These are phyloP conservation scores for Drosophila prostipennis DNA, from an alignment of 2,888 invertebrate genomes.

Conservation along the genomic window DNA sequence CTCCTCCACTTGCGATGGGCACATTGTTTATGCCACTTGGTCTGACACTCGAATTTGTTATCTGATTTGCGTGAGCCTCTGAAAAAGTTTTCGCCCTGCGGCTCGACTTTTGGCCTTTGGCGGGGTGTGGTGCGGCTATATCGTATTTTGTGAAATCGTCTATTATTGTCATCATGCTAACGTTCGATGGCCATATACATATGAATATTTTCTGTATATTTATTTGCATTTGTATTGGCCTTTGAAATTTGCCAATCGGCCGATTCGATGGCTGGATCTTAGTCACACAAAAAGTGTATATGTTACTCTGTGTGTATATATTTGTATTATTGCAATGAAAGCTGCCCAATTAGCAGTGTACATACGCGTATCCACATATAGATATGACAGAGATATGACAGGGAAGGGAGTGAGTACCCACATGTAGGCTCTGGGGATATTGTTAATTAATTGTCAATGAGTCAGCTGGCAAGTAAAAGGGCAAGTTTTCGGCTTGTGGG, in stretches of 20 bases:
- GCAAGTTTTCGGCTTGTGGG: constrained; percentile 23
- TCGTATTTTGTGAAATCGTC: constrained; percentile 78
- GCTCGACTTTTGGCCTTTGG: constrained; percentile 21
- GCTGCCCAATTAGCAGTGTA: constrained; percentile 70
- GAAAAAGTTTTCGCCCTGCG: constrained; percentile 38
- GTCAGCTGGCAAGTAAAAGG: constrained; percentile 52
- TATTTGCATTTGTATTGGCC: constrained; percentile 61
- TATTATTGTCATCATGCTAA: constrained; percentile 79
- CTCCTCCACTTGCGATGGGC: constrained; percentile 33
- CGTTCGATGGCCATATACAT: constrained; percentile 62
- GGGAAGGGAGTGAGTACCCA: constrained; percentile 18
- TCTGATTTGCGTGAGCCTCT: constrained; percentile 67
- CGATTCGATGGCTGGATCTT: constrained; percentile 59
- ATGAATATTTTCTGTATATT: constrained; percentile 28
- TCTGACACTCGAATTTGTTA: constrained; percentile 74
- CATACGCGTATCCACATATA: constrained; percentile 14
- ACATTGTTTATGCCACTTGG: constrained; percentile 73
- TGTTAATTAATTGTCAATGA: constrained; percentile 67
- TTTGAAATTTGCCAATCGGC: constrained; percentile 65
- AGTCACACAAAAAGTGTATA: constrained; percentile 58
- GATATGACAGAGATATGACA: constrained; percentile 28
- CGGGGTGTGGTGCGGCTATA: constrained; percentile 25
- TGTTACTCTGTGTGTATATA: constrained; percentile 24
- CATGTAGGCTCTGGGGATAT: constrained; percentile 39
- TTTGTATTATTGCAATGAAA: constrained; percentile 73